Percentiles rank a stretch among this genome's conserved stretches.
Conservation (phyloP, 2,113 vertebrate species). For the Bubo bubo region DNA sequence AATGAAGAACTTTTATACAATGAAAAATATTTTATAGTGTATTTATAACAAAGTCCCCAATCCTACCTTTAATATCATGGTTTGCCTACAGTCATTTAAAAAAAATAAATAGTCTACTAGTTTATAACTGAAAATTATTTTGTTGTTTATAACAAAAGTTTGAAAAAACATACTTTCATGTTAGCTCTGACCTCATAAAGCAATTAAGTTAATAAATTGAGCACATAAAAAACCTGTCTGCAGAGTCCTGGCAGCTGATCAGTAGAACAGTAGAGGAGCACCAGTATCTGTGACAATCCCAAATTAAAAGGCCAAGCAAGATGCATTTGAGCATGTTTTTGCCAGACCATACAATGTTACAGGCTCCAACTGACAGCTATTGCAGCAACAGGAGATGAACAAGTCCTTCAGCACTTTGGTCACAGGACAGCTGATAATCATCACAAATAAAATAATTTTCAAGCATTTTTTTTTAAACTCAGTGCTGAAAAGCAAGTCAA, state of each 20-base stretch:
- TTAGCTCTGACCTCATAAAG: not conserved
- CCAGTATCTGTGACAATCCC: not conserved
- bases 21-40: not conserved
- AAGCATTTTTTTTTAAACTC: not conserved
- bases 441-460: not conserved
- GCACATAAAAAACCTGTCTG: not conserved
- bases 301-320: not conserved
- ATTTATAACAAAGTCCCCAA: not conserved
- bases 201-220: not conserved
- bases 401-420: constrained; percentile 2
- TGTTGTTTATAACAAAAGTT: not conserved
- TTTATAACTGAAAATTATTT: not conserved
- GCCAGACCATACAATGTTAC: not conserved
- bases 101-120: not conserved
- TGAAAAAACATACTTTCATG: not conserved
- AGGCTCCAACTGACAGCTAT: not conserved
- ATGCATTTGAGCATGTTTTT: not conserved
- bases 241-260: not conserved
- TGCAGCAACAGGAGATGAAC: not conserved
- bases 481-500: not conserved
- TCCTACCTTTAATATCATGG: not conserved
- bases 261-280: not conserved
- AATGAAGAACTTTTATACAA: fast-evolving
- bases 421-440: not conserved
- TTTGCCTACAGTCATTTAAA: not conserved